Percentiles rank a stretch among this genome's conserved stretches.
Evolutionary conservation across 2,113 vertebrate species (phyloP).

Genomic region (Poecile atricapillus): DNA sequence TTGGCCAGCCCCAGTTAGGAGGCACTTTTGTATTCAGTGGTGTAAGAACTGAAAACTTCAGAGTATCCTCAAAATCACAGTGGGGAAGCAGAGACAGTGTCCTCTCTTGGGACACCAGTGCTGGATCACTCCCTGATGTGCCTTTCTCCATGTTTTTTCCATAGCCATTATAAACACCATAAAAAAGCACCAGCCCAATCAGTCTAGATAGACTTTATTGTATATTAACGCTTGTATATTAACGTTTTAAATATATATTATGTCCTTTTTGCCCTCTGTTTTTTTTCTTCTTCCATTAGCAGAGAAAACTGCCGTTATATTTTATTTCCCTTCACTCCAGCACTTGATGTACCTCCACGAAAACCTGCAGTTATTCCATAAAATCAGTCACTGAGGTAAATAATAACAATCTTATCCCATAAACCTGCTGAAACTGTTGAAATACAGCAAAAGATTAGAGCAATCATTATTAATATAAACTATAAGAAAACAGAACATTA

Average conservation of each 20-base stretch:
- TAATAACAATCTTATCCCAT: conserved; percentile 60
- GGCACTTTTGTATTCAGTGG: background rate
- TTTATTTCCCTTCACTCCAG: conserved; percentile 45
- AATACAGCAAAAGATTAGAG: conserved; percentile 63
- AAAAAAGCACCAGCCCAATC: background rate
- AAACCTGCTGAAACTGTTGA: conserved; percentile 69
- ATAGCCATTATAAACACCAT: background rate
- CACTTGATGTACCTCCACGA: conserved; percentile 29
- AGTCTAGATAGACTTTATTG: background rate
- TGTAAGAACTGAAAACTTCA: background rate
- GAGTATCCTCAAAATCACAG: background rate
- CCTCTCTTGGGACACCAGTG: background rate
- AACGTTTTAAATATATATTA: background rate
- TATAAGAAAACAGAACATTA: conserved; percentile 39
- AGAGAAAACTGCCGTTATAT: background rate
- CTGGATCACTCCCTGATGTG: background rate
- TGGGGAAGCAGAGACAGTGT: background rate
- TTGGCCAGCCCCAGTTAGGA: background rate
- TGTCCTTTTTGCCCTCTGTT: background rate
- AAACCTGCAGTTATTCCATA: conserved; percentile 54
- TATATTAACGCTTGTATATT: too few species aligned
- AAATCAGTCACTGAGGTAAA: conserved; percentile 61
- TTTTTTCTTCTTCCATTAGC: background rate
- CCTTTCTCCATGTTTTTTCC: background rate
- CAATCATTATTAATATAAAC: conserved; percentile 51